Base-by-base conservation (phyloP, 2,113 vertebrate genomes). In the Scatophagus argus region DNA sequence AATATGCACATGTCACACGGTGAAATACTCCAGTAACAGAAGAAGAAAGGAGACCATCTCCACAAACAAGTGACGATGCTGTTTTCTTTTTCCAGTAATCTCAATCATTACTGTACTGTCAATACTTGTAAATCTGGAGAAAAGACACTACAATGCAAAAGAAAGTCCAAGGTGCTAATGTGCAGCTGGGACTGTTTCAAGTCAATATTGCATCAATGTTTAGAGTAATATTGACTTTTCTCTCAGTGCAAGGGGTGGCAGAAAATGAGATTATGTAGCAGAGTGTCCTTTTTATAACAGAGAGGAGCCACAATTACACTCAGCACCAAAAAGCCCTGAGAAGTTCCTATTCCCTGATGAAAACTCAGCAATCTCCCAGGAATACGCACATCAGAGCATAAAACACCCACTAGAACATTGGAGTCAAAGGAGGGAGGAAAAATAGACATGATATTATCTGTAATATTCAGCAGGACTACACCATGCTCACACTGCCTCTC, bases 151-250 rank as follows among this genome's bases (percentile, higher is more conserved):
- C 36, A 63, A n/a, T 21, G 39, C 44, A 44, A 13, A 64, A 27
- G 32, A 65, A 72, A 69, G 74, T 80, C 51, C 44, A 68, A 49
- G 78, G 80, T 75, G 79, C 70, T 78, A 87, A 89, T 82, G 74
- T 68, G 36, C 73, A 81, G 43, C 77, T 56, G 85, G 80, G 74
- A 74, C 64, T 0, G 4, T n/a, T 80, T 62, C 21, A 56, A 78
- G 87, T 88, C 87, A 85, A 91, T 89, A 85, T 64, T 82, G 63
- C 79, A 84, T 87, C 84, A 87, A 82, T 83, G 73, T 84, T 82
- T 71, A 67, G 58, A 79, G 77, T 52, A 88, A 91, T 87, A 90
- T 88, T 87, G 88, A 89, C 79, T 88, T 86, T 88, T 77, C 84
- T 75, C 68, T 72, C 64, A 85, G 67, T 52, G 62, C 72, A 58